Conservation (phyloP, 2,113 vertebrate species). For the Ophiodon elongatus region DNA sequence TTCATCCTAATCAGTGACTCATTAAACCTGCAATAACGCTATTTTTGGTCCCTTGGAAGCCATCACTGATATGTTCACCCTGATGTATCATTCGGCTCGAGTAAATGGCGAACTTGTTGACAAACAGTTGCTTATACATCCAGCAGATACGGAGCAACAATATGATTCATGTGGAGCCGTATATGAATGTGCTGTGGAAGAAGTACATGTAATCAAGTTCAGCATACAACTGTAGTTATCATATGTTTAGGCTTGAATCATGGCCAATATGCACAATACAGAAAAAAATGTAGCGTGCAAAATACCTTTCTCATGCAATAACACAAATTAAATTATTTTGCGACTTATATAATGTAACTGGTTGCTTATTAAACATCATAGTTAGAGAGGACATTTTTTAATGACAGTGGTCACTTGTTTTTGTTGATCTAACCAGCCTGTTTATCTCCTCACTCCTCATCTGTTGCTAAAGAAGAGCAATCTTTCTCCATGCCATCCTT, state of each 20-base stretch:
- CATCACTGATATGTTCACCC: background rate
- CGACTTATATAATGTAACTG: background rate
- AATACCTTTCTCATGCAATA: background rate
- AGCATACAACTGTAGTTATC: background rate
- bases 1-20: background rate
- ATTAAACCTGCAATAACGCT: background rate
- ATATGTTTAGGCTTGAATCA: background rate
- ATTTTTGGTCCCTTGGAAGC: background rate
- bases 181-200: background rate
- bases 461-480: too few species aligned
- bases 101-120: background rate
- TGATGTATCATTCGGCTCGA: background rate
- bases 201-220: background rate
- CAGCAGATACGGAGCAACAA: background rate
- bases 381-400: background rate
- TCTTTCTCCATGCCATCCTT: background rate
- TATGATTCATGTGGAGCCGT: background rate
- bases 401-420: background rate
- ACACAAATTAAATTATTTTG: background rate
- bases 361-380: background rate
- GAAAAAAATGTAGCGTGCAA: background rate
- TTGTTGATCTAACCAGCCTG: background rate
- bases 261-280: background rate
- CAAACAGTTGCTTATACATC: background rate
- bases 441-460: slow-evolving; percentile 8